Conservation (phyloP, 2,888 invertebrate genomes). For the Doris montereyensis region DNA sequence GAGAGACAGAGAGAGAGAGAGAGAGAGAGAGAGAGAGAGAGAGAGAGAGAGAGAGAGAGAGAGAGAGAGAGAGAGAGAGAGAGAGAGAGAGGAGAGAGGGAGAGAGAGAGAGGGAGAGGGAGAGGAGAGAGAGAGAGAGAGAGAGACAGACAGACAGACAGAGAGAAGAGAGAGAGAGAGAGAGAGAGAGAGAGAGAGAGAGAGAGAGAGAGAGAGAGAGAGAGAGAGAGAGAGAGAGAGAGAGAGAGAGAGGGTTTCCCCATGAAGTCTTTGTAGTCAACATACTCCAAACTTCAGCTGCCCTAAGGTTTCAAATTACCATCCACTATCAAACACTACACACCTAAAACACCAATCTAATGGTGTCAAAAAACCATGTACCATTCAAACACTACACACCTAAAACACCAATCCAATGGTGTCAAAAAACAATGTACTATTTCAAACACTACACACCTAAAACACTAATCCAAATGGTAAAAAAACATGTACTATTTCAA, state of each 20-base stretch:
- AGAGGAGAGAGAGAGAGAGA: not conserved
- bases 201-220: not conserved
- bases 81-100: not conserved
- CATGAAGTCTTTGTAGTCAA: no score
- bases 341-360: no score
- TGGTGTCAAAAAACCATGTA: no score
- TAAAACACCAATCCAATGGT: no score
- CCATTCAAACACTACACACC: no score
- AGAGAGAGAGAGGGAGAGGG: not conserved
- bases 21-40: not conserved
- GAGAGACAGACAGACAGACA: not conserved
- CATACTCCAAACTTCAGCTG: no score
- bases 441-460: no score
- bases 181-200: not conserved
- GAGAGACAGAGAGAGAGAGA: not conserved
- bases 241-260: not conserved
- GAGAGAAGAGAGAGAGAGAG: not conserved
- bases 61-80: constrained; percentile 2
- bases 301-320: no score
- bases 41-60: not conserved
- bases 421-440: no score
- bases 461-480: no score
- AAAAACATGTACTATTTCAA: no score
- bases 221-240: not conserved
- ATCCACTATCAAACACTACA: no score